phyloP scores from a whole-genome alignment of 1,140 invertebrate species.

The Orchesella cincta region DNA sequence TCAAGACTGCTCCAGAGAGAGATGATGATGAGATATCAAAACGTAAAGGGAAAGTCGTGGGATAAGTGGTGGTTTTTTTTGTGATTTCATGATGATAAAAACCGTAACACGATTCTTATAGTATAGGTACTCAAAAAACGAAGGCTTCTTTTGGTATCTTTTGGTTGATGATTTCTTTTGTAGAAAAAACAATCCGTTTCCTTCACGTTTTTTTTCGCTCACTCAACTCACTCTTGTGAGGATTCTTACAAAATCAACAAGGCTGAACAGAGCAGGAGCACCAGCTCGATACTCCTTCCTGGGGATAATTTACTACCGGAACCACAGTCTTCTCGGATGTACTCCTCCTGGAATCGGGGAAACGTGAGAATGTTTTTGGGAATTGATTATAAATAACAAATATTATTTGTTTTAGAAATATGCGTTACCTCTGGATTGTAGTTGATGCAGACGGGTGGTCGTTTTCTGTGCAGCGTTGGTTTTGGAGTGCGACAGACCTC shows the following conservation, averaged over 20 bases:
- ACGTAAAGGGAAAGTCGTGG: too few species aligned
- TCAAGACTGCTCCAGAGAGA: too few species aligned
- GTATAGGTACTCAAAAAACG: constrained; percentile 17
- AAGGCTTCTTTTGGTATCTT: constrained; percentile 23
- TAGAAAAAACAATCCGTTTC: too few species aligned
- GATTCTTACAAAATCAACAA: too few species aligned
- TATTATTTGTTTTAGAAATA: neutral
- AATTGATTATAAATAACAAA: neutral
- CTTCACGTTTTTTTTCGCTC: neutral
- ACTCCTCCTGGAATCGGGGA: constrained; percentile 29
- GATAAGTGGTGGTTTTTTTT: neutral
- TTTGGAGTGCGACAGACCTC: constrained; percentile 31
- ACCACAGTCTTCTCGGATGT: constrained; percentile 42
- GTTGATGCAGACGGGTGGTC: constrained; percentile 31
- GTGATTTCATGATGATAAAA: too few species aligned
- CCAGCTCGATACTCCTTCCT: too few species aligned
- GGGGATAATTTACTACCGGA: too few species aligned
- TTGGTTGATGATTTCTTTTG: neutral
- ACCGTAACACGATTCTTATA: too few species aligned
- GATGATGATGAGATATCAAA: too few species aligned
- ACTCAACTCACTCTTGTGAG: too few species aligned
- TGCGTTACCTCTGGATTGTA: constrained; percentile 39
- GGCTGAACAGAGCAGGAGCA: too few species aligned
- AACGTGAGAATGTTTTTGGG: neutral
- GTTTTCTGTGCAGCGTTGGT: constrained; percentile 36